Base-by-base conservation (phyloP, 37 sponge, comb jelly and placozoan genomes). In the Chondrosia reniformis region DNA sequence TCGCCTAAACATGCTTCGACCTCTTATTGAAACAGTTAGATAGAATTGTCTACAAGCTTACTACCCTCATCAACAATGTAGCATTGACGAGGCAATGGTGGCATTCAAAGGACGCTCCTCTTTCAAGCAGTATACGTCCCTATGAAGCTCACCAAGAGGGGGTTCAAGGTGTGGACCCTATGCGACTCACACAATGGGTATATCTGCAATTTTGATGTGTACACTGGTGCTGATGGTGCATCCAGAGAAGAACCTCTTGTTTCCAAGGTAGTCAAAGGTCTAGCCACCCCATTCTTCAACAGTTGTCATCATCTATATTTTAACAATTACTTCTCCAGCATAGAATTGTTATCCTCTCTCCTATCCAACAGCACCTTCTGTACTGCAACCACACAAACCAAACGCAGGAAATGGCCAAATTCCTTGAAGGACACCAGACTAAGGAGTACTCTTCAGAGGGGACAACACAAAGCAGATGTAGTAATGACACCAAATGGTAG, bases 41-140 rank as follows among this genome's bases (percentile, higher is more conserved):
- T 32, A 22, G 52, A 74, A 74, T 30, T 45, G 75, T 33, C 46
- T 45, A 15, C 32, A 46, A 4, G 10, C 30, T 32, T 46, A 74
- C 54, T 30, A 74, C 33, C 75, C 75, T 74, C 54, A 46, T 32
- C 75, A 46, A 30, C 46, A 74, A 33, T n/a, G 42, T 45, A 30
- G 52, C 21, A 52, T 74, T n/a, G 46, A 74, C 45, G 75, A 74
- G 31, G 75, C 67, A 21, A 66, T 66, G 67, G 36, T 66, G 15
- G 9, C 36, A 28, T 66, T 66, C 67, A 66, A 66, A 39, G 67
- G 67, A 19, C 39, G 38, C 17, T 37, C 39, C 36, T 7, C 36
- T 4, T 37, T 31, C 9, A 66, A 66, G 38, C 67, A 66, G n/a
- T n/a, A 66, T 66, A 66, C 67, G 9, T 66, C 39, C 67, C 67